Base-by-base conservation (phyloP, 2,888 invertebrate genomes). In the Chromoteleia sp. region DNA sequence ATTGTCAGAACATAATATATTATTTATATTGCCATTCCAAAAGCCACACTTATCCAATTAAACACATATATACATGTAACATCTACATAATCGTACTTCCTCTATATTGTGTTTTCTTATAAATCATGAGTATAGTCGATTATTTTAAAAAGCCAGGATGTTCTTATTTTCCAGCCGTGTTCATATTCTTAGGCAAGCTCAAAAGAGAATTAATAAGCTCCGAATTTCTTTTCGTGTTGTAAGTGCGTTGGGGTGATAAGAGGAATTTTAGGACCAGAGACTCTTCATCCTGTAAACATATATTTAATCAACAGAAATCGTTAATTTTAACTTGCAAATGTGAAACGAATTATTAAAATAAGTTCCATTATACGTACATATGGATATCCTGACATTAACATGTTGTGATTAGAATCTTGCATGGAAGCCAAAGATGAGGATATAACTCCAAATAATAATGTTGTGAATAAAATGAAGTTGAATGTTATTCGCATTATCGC, bases 121-220 rank as follows among this genome's bases (percentile, higher is more conserved):
- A 39, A 39, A 39, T 12, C 39, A 39, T 45, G 19, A 33, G 12
- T 61, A 61, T 33, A 48, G 30, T 33, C 12, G 21, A n/a, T 59
- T 41, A 33, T 54, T 56, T 25, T 8, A 41, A 39, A 21, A 8
- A 41, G 12, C 12, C 14, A n/a, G 0, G 17, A 1, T 29, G 7
- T 25, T 29, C 4, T 56, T 52, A 89, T 90, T 94, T 95, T 61
- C 96, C 96, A 43, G 95, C 96, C 71, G 95, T 95, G 86, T 95
- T 94, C 94, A 96, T 94, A 80, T 94, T 95, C 87, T 95, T 95
- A 6, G 96, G 96, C 56, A 96, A 90, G n/a, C 95, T 94, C 39
- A 96, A 92, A n/a, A 96, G 92, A 0, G 96, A 95, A 89, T 95
- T 96, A 85, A 95, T 96, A 5, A 95, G 92, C 87, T 96, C 96